Conservation (phyloP, 2,113 vertebrate species). For the Clinocottus analis region DNA sequence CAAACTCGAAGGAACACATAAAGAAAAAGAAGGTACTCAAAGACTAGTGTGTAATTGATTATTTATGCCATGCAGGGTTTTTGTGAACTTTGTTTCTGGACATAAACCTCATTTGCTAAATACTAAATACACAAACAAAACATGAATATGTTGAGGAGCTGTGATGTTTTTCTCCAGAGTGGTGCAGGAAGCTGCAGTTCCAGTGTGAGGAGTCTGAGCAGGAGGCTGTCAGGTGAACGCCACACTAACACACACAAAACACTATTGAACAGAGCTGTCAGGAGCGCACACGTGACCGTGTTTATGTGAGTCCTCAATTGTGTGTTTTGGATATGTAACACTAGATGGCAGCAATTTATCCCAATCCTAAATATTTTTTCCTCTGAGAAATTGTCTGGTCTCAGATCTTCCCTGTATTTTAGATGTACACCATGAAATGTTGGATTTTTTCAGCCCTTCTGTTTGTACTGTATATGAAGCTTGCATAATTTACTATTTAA, state of each 20-base stretch:
- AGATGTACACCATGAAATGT: not conserved
- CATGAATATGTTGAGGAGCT: not conserved
- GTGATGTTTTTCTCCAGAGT: slow-evolving; percentile 52
- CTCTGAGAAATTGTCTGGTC: not conserved
- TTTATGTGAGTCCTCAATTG: not conserved
- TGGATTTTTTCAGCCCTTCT: not conserved
- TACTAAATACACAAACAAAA: not conserved
- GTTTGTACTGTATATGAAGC: not conserved
- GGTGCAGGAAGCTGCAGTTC: slow-evolving; percentile 71
- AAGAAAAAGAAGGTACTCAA: slow-evolving; percentile 80
- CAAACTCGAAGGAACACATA: slow-evolving; percentile 62
- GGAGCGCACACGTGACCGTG: not conserved
- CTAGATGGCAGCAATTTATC: slow-evolving; percentile 60
- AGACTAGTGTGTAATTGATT: not conserved
- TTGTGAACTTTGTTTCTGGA: not conserved
- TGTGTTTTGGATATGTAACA: slow-evolving; percentile 34
- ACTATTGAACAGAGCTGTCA: not conserved
- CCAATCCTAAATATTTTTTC: not conserved
- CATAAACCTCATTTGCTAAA: not conserved
- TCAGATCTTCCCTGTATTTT: not conserved
- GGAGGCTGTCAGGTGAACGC: slow-evolving; percentile 71
- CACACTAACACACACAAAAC: not conserved
- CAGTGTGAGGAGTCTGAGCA: slow-evolving; percentile 77
- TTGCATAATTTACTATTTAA: not conserved
- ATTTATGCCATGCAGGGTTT: not conserved